Percentiles rank a stretch among this genome's conserved stretches.
Evolutionary conservation across 92 coral and sea anemone genomes (phyloP).

Genomic region (Parazoanthus atlanticus): DNA sequence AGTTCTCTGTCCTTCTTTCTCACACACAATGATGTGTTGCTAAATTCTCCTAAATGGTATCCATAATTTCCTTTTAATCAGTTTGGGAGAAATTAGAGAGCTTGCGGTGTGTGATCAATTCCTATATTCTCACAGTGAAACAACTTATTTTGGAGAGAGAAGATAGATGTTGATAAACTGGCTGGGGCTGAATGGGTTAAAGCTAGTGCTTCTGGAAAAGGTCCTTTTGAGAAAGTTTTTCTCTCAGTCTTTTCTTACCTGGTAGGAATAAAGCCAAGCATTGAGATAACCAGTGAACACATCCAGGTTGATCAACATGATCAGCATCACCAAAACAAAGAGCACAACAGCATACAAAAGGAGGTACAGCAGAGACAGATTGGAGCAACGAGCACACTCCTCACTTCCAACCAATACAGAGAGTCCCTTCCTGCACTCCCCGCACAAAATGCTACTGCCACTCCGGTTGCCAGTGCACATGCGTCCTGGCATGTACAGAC

Average conservation of each 20-base stretch:
- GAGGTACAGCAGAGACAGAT: conserved; percentile 60
- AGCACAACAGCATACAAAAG: conserved; percentile 60
- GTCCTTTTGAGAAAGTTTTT: no score
- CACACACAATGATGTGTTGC: no score
- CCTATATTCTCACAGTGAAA: no score
- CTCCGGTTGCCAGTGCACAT: conserved; percentile 72
- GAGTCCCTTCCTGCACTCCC: conserved; percentile 67
- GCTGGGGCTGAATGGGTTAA: no score
- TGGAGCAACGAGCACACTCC: conserved; percentile 64
- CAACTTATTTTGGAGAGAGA: no score
- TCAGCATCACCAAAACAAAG: conserved; percentile 54
- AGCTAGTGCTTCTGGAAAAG: no score
- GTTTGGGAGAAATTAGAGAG: no score
- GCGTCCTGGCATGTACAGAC: conserved; percentile 48
- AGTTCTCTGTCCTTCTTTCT: no score
- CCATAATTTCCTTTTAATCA: no score
- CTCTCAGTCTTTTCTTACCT: conserved; percentile 46
- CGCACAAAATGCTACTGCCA: conserved; percentile 78
- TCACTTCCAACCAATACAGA: conserved; percentile 76
- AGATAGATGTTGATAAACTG: no score
- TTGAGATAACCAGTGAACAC: conserved; percentile 92
- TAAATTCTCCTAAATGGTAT: no score
- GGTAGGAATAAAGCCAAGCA: conserved; percentile 95
- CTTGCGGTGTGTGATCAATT: no score
- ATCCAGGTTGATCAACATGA: conserved; percentile 82